Evolutionary conservation across 2,113 vertebrate genomes (phyloP), one percentile per base, ranked within the genome.

Genomic region (Illadopsis cleaveri): DNA sequence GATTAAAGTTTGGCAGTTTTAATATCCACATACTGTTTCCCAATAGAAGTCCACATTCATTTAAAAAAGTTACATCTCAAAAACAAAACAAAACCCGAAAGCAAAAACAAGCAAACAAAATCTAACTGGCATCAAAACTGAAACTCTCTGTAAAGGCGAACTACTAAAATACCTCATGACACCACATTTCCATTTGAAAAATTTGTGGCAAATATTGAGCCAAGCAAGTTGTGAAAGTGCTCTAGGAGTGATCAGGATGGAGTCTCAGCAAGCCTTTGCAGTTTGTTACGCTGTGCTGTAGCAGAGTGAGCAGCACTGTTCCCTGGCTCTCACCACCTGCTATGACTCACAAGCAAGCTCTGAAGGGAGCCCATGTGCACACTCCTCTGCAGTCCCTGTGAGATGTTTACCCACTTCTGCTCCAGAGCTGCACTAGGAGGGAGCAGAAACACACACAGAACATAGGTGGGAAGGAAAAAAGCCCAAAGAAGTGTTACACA

Each of bases 341-440:
- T 35, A 84, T 90, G 95, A 96, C 91, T 97, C 93, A 95, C 78
- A 91, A 0, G 58, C 87, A 51, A 51, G 94, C 92, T 94, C 93
- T 75, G 78, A 94, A 83, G 58, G 42, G 72, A 96, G 93, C 93
- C 88, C 93, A 90, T 93, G 90, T 92, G 94, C 92, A 81, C 71
- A 77, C 87, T 96, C 95, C 94, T 95, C 94, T 95, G 93, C 93
- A 96, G 93, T 90, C 88, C 88, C 93, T 92, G 90, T 42, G 94
- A 77, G 88, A 92, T 71, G 88, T 88, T 96, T 93, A 95, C 64
- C 71, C 76, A 12, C 31, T 73, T 30, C 68, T 86, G 79, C 75
- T 90, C 83, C 1, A 58, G 47, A 83, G 77, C 58, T 22, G 50
- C 75, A 47, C 83, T 54, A 64, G 42, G 35, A 82, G 20, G 38